A percentile compares a stretch with the other conserved stretches of the same genome.
These are phyloP conservation scores for Hyalella azteca DNA, from an alignment of 2,888 invertebrate genomes.

Conservation along the genomic window DNA sequence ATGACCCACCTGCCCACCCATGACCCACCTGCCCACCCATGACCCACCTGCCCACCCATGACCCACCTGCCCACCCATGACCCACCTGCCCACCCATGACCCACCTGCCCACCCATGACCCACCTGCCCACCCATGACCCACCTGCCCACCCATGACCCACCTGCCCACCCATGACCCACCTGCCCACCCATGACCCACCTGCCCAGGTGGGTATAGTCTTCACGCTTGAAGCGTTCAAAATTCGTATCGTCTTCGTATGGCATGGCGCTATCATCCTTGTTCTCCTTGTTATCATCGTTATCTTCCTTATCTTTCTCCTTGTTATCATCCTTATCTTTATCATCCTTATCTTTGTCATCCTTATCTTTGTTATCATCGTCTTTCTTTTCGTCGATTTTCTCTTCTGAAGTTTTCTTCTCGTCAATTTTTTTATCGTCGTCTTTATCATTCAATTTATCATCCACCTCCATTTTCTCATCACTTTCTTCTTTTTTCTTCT, in stretches of 20 bases:
- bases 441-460: constrained; percentile 36
- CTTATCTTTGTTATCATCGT: constrained; percentile 60
- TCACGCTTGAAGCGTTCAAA: constrained; percentile 39
- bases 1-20: too few species aligned
- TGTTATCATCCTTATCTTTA: constrained; percentile 52
- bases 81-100: background rate
- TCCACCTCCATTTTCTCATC: constrained; percentile 57
- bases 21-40: too few species aligned
- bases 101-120: too few species aligned
- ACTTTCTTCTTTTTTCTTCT: constrained; percentile 60
- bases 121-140: constrained; percentile 48
- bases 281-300: constrained; percentile 64
- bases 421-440: constrained; percentile 46
- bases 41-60: constrained; percentile 39
- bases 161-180: constrained; percentile 58
- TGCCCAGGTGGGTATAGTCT: constrained; percentile 53
- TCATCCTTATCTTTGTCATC: constrained; percentile 55
- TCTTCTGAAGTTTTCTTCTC: constrained; percentile 7
- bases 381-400: constrained; percentile 42
- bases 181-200: constrained; percentile 50
- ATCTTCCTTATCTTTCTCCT: constrained; percentile 55
- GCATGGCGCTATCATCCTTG: constrained; percentile 41
- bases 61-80: background rate
- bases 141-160: background rate
- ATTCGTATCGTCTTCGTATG: constrained; percentile 46